Base-by-base conservation (phyloP, 2,797 vertebrate species). In the Limnodromus scolopaceus region DNA sequence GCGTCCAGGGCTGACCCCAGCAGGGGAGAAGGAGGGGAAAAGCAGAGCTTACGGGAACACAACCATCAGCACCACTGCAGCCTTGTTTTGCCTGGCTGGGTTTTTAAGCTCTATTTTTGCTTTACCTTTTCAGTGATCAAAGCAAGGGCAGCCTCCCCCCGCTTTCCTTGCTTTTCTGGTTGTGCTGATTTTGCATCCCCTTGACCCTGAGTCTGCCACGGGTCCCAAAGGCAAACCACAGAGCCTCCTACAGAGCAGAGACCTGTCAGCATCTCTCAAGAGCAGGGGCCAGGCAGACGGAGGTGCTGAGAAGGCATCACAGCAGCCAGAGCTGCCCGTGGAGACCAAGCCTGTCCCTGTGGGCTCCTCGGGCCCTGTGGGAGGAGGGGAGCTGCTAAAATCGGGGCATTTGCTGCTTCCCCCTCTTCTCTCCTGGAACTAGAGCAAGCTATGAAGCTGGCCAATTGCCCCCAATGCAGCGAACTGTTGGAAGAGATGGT, bases 91-190 rank as follows among this genome's bases (percentile, higher is more conserved):
- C 94, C 92, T 95, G 94, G 86, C 64, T 96, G 84, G 77, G 64
- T 92, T 96, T 94, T 91, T 84, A 84, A 93, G 92, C 86, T 96
- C 96, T 94, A 95, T 93, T 97, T 94, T 89, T 92, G 96, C 93
- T 94, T 96, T 97, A 97, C 93, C 94, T 97, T 94, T 84, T 53
- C 92, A 91, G 60, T 23, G 92, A 92, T 95, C 91, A 93, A 91
- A 89, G 84, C 88, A 91, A 82, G 76, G 85, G 80, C 95, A 94
- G 95, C 68, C 66, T 79, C 46, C 63, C 30, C 51, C 78, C 70
- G 22, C 79, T 61, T 54, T 39, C 60, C 75, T 69, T 49, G 51
- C 80, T 64, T 87, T 85, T 54, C 61, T 88, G 24, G 3, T 49
- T 63, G 68, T 92, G 86, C 74, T 53, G 84, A 96, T 76, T 94